phyloP scores from a whole-genome alignment of 2,888 invertebrate genomes.

The Balanococcus diminutus region DNA sequence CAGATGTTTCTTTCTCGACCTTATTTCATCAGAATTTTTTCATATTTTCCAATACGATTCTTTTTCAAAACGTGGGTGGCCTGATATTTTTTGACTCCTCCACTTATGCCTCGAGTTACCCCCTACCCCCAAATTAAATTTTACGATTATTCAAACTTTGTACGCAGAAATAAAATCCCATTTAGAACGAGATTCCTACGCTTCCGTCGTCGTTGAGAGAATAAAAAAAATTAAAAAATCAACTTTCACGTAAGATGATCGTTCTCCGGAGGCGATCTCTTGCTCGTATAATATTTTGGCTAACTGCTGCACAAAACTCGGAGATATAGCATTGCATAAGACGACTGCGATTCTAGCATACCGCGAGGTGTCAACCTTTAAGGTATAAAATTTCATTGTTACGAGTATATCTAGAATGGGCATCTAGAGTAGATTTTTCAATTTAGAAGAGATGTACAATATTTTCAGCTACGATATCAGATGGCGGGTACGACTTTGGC shows the following conservation, averaged over 20 bases:
- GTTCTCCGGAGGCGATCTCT: neutral
- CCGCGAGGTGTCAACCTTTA: neutral
- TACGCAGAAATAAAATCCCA: no score
- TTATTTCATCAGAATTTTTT: no score
- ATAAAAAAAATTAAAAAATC: no score
- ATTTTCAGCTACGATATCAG: neutral
- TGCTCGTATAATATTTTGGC: neutral
- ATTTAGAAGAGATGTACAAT: neutral
- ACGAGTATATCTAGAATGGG: neutral
- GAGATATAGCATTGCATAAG: neutral
- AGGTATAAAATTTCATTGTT: neutral
- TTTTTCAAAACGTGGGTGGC: no score
- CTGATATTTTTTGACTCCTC: no score
- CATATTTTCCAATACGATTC: no score
- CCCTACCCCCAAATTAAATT: no score
- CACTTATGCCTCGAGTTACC: no score
- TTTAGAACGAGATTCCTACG: no score
- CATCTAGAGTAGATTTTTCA: neutral
- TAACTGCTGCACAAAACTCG: neutral
- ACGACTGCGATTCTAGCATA: neutral
- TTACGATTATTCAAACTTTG: no score
- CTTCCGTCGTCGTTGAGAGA: no score
- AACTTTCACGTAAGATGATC: neutral
- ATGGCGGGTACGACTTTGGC: neutral
- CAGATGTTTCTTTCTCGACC: no score